A percentile compares a stretch with the other conserved stretches of the same genome.
Evolutionary conservation across 53 echinoderm and acorn worm species (phyloP).

Genomic region (Luidia sarsii): DNA sequence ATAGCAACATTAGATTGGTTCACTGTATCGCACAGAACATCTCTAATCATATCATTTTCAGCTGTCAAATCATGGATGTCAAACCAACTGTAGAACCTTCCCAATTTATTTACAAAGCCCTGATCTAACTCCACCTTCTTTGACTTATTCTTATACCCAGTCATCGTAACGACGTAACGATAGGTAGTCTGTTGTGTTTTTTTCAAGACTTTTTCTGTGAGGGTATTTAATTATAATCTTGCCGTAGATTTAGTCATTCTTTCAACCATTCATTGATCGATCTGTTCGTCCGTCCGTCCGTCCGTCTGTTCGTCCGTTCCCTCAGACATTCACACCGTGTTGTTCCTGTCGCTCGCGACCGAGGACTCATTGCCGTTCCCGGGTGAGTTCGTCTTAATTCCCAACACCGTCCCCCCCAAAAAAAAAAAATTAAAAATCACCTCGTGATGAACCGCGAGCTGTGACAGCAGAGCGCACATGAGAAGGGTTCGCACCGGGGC

Average conservation of each 20-base stretch:
- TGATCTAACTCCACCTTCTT: not conserved
- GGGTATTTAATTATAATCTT: too few species aligned
- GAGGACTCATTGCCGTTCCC: too few species aligned
- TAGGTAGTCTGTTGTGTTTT: slow-evolving; percentile 24
- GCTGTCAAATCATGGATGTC: slow-evolving; percentile 13
- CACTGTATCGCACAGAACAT: not conserved
- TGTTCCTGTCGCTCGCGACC: too few species aligned
- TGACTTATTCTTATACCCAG: slow-evolving; percentile 25
- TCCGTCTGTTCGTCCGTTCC: too few species aligned
- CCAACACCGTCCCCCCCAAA: too few species aligned
- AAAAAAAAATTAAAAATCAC: too few species aligned
- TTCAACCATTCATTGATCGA: slow-evolving; percentile 10
- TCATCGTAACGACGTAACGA: slow-evolving; percentile 13
- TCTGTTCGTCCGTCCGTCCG: not conserved
- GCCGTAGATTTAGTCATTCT: too few species aligned
- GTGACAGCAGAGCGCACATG: too few species aligned
- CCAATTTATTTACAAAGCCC: slow-evolving; percentile 14
- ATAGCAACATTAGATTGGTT: not conserved
- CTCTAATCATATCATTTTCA: slow-evolving; percentile 4
- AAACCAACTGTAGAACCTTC: slow-evolving; percentile 19
- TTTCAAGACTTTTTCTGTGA: not conserved
- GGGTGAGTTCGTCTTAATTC: too few species aligned
- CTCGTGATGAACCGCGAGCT: too few species aligned
- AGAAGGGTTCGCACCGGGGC: too few species aligned
- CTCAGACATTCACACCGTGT: too few species aligned